Percentiles rank a stretch among this genome's conserved stretches.
These are phyloP conservation scores for Helleia helle DNA, from an alignment of 2,888 invertebrate species.

Conservation along the genomic window DNA sequence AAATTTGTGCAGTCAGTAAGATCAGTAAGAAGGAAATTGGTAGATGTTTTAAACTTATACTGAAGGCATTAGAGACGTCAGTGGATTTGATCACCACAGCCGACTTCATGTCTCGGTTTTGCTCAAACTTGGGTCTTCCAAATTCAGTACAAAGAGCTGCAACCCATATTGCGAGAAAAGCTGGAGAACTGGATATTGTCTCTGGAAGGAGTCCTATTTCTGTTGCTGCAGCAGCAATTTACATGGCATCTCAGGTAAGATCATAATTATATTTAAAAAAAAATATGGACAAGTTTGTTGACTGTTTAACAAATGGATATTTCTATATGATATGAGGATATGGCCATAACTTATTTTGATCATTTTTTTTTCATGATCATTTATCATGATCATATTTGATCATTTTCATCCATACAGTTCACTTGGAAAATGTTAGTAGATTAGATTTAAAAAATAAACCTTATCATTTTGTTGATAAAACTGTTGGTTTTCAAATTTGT, in stretches of 20 bases:
- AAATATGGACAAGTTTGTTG: too few relatives aligned
- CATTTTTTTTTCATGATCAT: too few relatives aligned
- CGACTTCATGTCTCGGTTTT: conserved; percentile 99
- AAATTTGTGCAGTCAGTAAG: conserved; percentile 99
- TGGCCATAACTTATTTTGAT: too few relatives aligned
- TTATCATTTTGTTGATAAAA: too few relatives aligned
- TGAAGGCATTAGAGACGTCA: conserved; percentile 96
- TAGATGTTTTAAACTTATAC: conserved; percentile 96
- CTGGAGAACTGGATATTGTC: conserved; percentile 97
- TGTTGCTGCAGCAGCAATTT: conserved; percentile 99
- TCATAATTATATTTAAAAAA: too few relatives aligned
- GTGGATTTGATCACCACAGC: conserved; percentile 98
- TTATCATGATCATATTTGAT: too few relatives aligned
- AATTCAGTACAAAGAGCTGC: conserved; percentile 94
- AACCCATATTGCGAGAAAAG: conserved; percentile 96
- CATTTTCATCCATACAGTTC: too few relatives aligned
- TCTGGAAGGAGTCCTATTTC: conserved; percentile 98
- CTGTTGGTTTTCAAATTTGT: too few relatives aligned
- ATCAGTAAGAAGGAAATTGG: conserved; percentile 99
- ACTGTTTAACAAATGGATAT: too few relatives aligned
- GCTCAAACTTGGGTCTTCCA: conserved; percentile 92
- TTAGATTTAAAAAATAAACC: too few relatives aligned
- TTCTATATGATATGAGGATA: too few relatives aligned
- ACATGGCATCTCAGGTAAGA: conserved; percentile 96
- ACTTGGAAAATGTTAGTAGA: too few relatives aligned